These are phyloP conservation scores for Rutilus rutilus DNA, from an alignment of 2,113 vertebrate species.

Conservation along the genomic window DNA sequence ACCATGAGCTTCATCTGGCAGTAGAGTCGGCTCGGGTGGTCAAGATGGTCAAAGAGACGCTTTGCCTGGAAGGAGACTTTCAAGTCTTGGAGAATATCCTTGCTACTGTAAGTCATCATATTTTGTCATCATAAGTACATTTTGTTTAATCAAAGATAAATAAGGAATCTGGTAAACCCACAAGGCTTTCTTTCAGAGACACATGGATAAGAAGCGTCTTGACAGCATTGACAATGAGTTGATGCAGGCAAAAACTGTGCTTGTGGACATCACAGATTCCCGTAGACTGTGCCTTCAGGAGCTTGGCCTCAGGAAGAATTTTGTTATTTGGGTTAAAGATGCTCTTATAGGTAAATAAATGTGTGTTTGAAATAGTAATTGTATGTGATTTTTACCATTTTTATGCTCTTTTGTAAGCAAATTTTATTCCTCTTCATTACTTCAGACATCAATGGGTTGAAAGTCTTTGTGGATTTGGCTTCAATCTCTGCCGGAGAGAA, in stretches of 20 bases:
- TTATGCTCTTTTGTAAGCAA: not conserved
- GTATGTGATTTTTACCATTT: not conserved
- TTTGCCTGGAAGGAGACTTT: slow-evolving; percentile 87
- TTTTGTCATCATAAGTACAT: not conserved
- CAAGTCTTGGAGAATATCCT: slow-evolving; percentile 75
- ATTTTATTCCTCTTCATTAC: not conserved
- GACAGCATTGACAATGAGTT: slow-evolving; percentile 81
- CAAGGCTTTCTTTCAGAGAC: slow-evolving; percentile 67
- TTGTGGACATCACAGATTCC: slow-evolving; percentile 79
- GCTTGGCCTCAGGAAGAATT: slow-evolving; percentile 75
- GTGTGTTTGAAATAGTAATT: not conserved
- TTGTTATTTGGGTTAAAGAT: slow-evolving; percentile 86
- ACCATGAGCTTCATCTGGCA: slow-evolving; percentile 85
- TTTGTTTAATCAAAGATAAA: not conserved
- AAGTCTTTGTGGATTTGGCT: slow-evolving; percentile 95
- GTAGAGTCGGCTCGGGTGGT: slow-evolving; percentile 82
- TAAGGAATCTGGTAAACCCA: not conserved
- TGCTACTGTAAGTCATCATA: slow-evolving; percentile 77
- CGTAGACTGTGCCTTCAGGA: slow-evolving; percentile 79
- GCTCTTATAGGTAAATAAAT: slow-evolving; percentile 82
- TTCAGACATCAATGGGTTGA: slow-evolving; percentile 89
- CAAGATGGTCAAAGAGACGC: slow-evolving; percentile 73
- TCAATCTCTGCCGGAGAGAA: slow-evolving; percentile 98
- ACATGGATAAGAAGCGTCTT: slow-evolving; percentile 72
- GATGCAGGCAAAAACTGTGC: slow-evolving; percentile 75